These are phyloP conservation scores for Caenorhabditis wallacei DNA, from an alignment of 2,888 invertebrate genomes.

Conservation along the genomic window DNA sequence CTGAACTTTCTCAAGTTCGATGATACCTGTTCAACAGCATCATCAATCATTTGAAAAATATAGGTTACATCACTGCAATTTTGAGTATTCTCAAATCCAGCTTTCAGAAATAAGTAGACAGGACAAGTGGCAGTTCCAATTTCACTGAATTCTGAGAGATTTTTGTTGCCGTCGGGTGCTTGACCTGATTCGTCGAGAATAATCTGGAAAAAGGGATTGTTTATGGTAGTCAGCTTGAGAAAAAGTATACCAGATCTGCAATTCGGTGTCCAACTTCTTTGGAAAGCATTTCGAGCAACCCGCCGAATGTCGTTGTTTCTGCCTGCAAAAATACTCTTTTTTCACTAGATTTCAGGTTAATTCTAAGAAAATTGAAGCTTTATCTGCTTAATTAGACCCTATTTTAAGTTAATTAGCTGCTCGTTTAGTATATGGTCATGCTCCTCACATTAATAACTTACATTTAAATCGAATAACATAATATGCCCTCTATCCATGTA, in stretches of 20 bases:
- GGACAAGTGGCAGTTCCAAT: conserved; percentile 55
- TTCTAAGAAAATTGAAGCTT: too few relatives aligned
- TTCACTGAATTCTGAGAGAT: neutral
- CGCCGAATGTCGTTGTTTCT: conserved; percentile 36
- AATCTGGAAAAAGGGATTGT: conserved; percentile 44
- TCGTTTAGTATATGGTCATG: too few relatives aligned
- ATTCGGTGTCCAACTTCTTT: conserved; percentile 37
- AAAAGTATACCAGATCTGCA: conserved; percentile 25
- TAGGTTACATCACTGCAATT: conserved; percentile 62
- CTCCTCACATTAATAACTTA: conserved; percentile 41
- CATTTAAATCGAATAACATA: conserved; percentile 49
- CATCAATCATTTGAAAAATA: conserved; percentile 64
- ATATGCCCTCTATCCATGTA: conserved; percentile 55
- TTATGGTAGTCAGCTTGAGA: neutral
- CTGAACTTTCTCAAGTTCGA: neutral
- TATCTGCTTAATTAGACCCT: too few relatives aligned
- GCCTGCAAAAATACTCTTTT: conserved; percentile 18
- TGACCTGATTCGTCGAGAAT: conserved; percentile 38
- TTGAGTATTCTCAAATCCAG: conserved; percentile 46
- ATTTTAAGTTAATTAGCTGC: too few relatives aligned
- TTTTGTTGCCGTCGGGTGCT: conserved; percentile 31
- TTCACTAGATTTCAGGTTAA: neutral
- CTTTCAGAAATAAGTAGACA: conserved; percentile 64
- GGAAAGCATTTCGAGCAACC: conserved; percentile 29
- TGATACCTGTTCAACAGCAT: conserved; percentile 64